Conservation (phyloP, 2,888 invertebrate genomes). For the Auanema freiburgensis region DNA sequence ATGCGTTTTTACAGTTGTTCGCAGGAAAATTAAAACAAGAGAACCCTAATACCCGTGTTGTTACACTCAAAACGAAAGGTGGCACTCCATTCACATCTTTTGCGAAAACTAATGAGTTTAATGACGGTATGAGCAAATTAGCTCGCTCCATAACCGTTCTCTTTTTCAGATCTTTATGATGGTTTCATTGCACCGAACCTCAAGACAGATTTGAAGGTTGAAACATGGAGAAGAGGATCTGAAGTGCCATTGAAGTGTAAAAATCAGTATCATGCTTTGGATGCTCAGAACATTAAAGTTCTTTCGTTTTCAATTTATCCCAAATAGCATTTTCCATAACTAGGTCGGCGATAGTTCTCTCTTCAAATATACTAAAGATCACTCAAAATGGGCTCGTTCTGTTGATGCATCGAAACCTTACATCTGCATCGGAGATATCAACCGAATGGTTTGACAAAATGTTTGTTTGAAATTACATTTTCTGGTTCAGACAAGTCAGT, state of each 20-base stretch:
- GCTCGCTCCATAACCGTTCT: too few species aligned
- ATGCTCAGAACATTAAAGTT: constrained; percentile 39
- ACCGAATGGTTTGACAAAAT: constrained; percentile 74
- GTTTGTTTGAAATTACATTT: background rate
- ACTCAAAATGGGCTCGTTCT: constrained; percentile 84
- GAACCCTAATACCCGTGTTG: constrained; percentile 25
- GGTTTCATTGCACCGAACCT: constrained; percentile 78
- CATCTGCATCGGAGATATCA: constrained; percentile 91
- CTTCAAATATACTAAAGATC: constrained; percentile 72
- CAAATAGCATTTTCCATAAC: constrained; percentile 2
- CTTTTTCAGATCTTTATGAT: constrained; percentile 75
- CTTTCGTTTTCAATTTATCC: background rate
- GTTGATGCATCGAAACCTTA: constrained; percentile 68
- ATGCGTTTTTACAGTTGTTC: constrained; percentile 35
- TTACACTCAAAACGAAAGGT: constrained; percentile 67
- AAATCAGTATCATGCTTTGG: constrained; percentile 40
- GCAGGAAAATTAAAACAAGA: constrained; percentile 44
- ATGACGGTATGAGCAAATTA: constrained; percentile 69
- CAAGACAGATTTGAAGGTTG: constrained; percentile 76
- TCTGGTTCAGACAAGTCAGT: constrained; percentile 74
- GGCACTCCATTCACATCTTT: constrained; percentile 77
- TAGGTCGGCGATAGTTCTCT: constrained; percentile 38
- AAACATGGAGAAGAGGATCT: constrained; percentile 84
- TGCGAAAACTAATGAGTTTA: constrained; percentile 80
- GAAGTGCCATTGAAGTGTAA: constrained; percentile 67